A percentile compares a stretch with the other conserved stretches of the same genome.
Evolutionary conservation across 2,797 vertebrate genomes (phyloP).

Genomic region (Ara ararauna): DNA sequence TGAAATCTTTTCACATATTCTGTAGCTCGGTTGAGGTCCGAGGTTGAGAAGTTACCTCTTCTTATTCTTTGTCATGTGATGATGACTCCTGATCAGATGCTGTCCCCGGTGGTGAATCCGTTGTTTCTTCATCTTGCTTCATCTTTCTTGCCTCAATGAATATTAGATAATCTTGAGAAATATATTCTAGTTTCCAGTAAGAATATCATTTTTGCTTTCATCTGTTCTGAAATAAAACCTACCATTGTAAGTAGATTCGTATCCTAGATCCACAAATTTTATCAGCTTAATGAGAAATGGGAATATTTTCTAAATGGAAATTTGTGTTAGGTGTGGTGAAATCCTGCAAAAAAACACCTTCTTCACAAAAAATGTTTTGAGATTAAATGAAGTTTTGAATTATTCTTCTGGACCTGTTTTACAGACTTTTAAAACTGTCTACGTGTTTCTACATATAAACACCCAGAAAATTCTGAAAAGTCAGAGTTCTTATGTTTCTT

Average conservation of each 20-base stretch:
- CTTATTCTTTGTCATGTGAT: no score
- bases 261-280: neutral
- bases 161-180: neutral
- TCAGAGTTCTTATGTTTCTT: neutral
- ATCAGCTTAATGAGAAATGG: neutral
- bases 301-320: neutral
- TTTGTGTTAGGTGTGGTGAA: neutral
- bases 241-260: neutral
- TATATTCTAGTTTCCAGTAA: neutral
- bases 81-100: no score
- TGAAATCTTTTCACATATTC: no score
- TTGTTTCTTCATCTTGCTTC: no score
- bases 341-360: neutral
- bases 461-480: neutral
- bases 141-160: neutral
- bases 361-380: neutral
- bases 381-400: neutral
- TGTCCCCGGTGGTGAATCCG: no score
- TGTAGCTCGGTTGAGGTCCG: no score
- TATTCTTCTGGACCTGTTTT: neutral
- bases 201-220: neutral
- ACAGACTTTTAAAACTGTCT: neutral
- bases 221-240: neutral
- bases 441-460: neutral
- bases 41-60: no score